Percentiles rank a stretch among this genome's conserved stretches.
phyloP scores from a whole-genome alignment of 1,140 invertebrate species.

The Camponotus vicinus region DNA sequence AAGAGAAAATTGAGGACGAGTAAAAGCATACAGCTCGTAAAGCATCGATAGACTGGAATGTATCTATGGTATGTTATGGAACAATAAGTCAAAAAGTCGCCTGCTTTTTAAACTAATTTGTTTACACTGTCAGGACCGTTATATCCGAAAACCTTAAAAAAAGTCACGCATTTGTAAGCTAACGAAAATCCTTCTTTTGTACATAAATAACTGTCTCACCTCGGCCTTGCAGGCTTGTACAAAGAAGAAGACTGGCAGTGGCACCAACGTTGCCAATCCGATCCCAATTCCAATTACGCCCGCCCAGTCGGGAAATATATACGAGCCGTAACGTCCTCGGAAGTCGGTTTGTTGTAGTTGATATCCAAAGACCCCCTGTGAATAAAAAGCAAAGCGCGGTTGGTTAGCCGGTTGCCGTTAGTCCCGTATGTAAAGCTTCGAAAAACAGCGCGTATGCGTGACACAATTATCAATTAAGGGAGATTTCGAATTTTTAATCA shows the following conservation, averaged over 20 bases:
- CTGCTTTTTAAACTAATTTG: neutral
- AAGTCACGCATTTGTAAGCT: neutral
- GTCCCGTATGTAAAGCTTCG: neutral
- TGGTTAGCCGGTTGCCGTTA: neutral
- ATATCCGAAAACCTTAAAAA: neutral
- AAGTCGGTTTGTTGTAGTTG: slow-evolving; percentile 88
- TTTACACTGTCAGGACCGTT: too few relatives aligned
- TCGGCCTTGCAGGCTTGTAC: slow-evolving; percentile 85
- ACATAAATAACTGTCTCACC: slow-evolving; percentile 79
- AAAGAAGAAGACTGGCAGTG: slow-evolving; percentile 88
- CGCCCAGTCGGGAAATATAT: slow-evolving; percentile 89
- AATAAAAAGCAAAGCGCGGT: slow-evolving; percentile 58
- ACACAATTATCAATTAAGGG: slow-evolving; percentile 66
- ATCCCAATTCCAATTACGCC: slow-evolving; percentile 90
- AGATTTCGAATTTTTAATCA: slow-evolving; percentile 70
- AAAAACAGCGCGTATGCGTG: neutral
- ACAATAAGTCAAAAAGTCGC: too few relatives aligned
- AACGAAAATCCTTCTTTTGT: slow-evolving; percentile 3
- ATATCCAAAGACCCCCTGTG: slow-evolving; percentile 90
- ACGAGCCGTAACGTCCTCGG: slow-evolving; percentile 87
- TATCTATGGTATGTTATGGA: too few relatives aligned
- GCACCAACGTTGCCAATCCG: slow-evolving; percentile 88
- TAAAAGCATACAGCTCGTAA: too few relatives aligned
- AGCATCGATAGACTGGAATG: too few relatives aligned
- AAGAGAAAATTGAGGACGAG: neutral